phyloP scores from a whole-genome alignment of 37 sponge, comb jelly and placozoan species.

The Haliclona indistincta region DNA sequence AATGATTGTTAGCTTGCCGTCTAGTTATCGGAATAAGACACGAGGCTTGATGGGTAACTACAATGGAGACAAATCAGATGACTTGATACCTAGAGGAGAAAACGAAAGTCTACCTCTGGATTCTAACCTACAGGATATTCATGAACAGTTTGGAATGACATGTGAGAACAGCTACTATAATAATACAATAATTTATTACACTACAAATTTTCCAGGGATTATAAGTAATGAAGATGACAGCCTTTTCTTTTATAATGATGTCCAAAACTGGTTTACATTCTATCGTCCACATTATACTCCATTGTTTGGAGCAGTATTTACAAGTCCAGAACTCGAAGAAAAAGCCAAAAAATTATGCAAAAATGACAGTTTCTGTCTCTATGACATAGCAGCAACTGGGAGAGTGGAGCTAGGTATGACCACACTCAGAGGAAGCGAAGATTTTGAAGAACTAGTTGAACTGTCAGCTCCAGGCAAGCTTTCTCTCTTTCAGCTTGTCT shows the following conservation, averaged over 20 bases:
- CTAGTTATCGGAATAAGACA: too few species aligned
- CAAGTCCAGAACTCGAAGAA: conserved; percentile 34
- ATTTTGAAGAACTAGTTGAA: conserved; percentile 30
- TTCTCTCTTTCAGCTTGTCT: too few species aligned
- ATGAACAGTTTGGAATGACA: conserved; percentile 42
- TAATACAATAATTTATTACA: too few species aligned
- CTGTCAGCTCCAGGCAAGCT: conserved; percentile 39
- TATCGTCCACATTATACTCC: conserved; percentile 53
- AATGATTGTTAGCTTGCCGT: conserved; percentile 14
- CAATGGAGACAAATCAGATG: conserved; percentile 49
- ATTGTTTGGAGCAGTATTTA: conserved; percentile 43
- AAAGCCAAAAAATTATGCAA: conserved; percentile 45
- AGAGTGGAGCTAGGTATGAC: conserved; percentile 50
- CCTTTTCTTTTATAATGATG: conserved; percentile 37
- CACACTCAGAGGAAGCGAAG: conserved; percentile 27
- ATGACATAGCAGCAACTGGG: conserved; percentile 63
- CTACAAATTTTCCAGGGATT: conserved; percentile 78
- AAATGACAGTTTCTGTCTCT: conserved; percentile 47
- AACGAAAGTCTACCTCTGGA: conserved; percentile 4
- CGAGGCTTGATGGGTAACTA: too few species aligned
- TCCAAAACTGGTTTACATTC: conserved; percentile 37
- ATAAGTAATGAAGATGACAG: conserved; percentile 22
- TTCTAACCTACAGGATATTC: conserved; percentile 34
- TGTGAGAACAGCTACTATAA: too few species aligned
- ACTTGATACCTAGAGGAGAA: conserved; percentile 21